A percentile compares a stretch with the other conserved stretches of the same genome.
phyloP scores from a whole-genome alignment of 1,140 invertebrate species.

The Euwallacea similis region DNA sequence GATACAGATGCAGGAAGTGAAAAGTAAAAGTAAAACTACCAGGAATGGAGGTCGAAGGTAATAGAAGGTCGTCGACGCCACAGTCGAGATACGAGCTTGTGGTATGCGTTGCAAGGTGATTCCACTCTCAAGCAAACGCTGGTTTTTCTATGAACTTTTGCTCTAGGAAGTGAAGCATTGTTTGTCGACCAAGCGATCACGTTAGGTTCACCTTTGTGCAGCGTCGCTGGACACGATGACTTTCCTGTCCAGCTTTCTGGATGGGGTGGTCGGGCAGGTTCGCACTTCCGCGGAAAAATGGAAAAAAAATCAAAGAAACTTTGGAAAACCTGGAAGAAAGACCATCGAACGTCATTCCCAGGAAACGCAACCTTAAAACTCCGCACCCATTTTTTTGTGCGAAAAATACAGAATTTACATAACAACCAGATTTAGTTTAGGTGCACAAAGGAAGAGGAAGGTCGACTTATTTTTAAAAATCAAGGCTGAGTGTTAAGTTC shows the following conservation, averaged over 20 bases:
- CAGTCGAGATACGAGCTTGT: neutral
- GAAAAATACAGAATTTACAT: neutral
- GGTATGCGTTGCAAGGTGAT: constrained; percentile 11
- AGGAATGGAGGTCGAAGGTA: constrained; percentile 9
- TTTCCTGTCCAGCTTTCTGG: no score
- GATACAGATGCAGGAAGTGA: neutral
- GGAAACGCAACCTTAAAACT: no score
- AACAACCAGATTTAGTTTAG: neutral
- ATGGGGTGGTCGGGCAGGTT: no score
- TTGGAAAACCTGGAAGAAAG: no score
- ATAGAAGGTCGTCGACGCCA: constrained; percentile 13
- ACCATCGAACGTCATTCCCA: no score
- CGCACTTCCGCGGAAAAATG: no score
- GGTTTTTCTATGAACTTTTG: constrained; percentile 2
- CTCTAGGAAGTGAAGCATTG: neutral
- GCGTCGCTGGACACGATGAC: no score
- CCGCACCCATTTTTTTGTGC: no score
- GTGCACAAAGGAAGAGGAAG: constrained; percentile 6
- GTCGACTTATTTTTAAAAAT: constrained; percentile 5
- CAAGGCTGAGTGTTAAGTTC: constrained; percentile 18
- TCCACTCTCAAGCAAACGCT: neutral
- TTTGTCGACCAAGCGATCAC: no score
- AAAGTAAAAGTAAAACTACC: constrained; percentile 9
- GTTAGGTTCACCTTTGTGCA: no score
- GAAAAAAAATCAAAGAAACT: no score